Evolutionary conservation across 2,888 invertebrate genomes (phyloP).

Genomic region (Drosophila hamatofila): DNA sequence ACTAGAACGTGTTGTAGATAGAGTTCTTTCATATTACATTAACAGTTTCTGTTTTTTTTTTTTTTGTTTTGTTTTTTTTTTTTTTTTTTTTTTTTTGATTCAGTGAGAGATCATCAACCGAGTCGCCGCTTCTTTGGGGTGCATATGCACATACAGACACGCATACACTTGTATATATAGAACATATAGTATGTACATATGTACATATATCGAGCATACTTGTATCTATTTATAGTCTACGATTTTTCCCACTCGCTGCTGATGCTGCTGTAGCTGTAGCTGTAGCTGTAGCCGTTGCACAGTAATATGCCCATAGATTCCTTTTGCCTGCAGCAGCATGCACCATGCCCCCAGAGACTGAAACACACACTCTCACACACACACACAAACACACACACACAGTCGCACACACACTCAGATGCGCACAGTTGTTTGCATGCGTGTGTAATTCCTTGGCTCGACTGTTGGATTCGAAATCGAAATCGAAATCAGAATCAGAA

Average conservation of each 20-base stretch:
- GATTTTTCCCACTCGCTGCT: conserved; percentile 70
- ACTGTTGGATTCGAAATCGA: conserved; percentile 55
- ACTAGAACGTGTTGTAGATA: not conserved
- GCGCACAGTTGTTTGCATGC: conserved; percentile 7
- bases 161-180: conserved; percentile 5
- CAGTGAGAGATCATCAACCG: conserved; percentile 64
- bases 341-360: conserved; percentile 33
- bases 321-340: conserved; percentile 36
- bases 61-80: conserved; percentile 17
- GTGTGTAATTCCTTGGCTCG: conserved; percentile 46
- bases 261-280: conserved; percentile 18
- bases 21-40: conserved; percentile 20
- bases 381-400: no score
- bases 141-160: conserved; percentile 24
- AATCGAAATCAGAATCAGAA: conserved; percentile 48
- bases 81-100: conserved; percentile 17
- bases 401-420: not conserved
- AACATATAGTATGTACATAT: conserved; percentile 1
- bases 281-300: conserved; percentile 27
- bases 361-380: conserved; percentile 7
- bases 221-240: conserved; percentile 74
- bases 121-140: conserved; percentile 56
- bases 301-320: conserved; percentile 63
- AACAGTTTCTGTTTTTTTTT: conserved; percentile 14
- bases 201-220: conserved; percentile 45